Percentiles rank a stretch among this genome's conserved stretches.
These are phyloP conservation scores for Cebus imitator DNA, from an alignment of 2,113 vertebrate genomes.

Conservation along the genomic window DNA sequence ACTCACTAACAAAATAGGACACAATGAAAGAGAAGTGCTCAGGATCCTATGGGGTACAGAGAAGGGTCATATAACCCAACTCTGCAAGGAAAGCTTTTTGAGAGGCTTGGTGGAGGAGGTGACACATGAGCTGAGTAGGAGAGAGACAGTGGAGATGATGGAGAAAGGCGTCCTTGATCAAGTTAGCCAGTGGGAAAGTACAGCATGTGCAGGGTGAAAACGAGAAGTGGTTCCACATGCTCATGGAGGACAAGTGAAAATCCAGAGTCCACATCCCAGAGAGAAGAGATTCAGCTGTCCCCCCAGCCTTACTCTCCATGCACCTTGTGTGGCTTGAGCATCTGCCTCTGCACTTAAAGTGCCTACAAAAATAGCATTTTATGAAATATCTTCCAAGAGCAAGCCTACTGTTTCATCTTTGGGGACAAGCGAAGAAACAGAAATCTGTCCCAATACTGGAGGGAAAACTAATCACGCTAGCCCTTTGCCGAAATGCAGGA, in stretches of 20 bases:
- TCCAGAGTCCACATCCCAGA: not conserved
- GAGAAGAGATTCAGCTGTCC: not conserved
- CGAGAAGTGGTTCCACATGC: too few relatives aligned
- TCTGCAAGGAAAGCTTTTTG: not conserved
- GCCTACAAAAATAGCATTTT: too few relatives aligned
- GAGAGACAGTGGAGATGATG: not conserved
- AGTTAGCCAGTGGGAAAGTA: not conserved
- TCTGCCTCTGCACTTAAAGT: not conserved
- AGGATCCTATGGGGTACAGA: not conserved
- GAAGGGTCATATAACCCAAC: not conserved
- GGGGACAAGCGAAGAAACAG: not conserved
- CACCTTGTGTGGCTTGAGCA: too few relatives aligned
- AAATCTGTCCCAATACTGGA: not conserved
- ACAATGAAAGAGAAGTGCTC: rapidly evolving
- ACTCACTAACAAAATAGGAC: not conserved
- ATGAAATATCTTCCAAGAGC: not conserved
- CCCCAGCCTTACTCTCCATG: too few relatives aligned
- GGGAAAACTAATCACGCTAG: not conserved
- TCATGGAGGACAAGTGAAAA: not conserved
- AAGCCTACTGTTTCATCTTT: not conserved
- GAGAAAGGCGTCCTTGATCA: not conserved
- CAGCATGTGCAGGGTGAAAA: too few relatives aligned
- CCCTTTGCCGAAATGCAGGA: not conserved
- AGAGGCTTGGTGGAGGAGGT: not conserved
- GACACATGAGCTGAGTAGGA: not conserved